Evolutionary conservation across 2,797 vertebrate species (phyloP).

Genomic region (Cuniculus paca): DNA sequence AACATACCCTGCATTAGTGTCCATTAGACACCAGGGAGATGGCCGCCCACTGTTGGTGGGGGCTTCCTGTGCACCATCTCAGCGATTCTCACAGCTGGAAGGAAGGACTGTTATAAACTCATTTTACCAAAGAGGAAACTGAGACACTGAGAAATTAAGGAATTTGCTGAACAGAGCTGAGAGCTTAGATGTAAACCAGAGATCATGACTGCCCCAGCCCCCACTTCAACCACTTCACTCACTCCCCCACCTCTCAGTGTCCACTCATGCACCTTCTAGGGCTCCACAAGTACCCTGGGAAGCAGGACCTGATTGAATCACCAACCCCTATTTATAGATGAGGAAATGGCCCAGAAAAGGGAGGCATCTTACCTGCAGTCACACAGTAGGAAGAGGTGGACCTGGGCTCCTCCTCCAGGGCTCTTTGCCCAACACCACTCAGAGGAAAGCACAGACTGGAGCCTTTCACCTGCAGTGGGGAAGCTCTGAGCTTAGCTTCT

Average conservation of each 20-base stretch:
- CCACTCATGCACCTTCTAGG: not conserved
- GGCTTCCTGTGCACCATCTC: not conserved
- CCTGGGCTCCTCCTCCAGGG: not conserved
- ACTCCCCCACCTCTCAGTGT: not conserved
- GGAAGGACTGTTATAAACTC: not conserved
- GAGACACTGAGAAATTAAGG: not conserved
- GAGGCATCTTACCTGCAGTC: not conserved
- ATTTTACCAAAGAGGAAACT: not conserved
- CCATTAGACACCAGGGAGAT: not conserved
- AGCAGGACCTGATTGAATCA: not conserved
- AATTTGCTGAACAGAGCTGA: not conserved
- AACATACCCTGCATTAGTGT: rapidly evolving
- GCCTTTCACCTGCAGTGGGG: rapidly evolving
- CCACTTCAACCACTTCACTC: not conserved
- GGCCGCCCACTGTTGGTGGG: rapidly evolving
- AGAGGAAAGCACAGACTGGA: not conserved
- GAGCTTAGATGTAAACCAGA: not conserved
- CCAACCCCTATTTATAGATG: not conserved
- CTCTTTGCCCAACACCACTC: not conserved
- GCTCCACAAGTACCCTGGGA: not conserved
- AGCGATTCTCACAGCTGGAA: not conserved
- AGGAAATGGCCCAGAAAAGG: not conserved
- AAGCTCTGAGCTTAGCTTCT: not conserved
- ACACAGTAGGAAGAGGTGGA: not conserved
- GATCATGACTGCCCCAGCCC: too few relatives aligned